Evolutionary conservation across 2,113 vertebrate genomes (phyloP).

Genomic region (Salvelinus sp.): DNA sequence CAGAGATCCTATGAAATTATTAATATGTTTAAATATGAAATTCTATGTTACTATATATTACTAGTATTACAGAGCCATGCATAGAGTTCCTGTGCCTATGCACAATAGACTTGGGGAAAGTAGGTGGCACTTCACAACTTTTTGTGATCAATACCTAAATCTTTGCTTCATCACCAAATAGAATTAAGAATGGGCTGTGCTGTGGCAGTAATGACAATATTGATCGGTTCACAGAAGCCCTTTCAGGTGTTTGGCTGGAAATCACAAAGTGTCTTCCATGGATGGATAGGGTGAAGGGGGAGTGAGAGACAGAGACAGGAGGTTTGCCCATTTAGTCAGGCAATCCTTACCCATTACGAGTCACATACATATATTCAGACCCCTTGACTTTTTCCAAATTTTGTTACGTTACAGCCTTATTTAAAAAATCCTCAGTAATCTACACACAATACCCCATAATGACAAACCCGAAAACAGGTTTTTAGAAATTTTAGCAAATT

Average conservation of each 20-base stretch:
- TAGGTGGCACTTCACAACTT: constrained; percentile 45
- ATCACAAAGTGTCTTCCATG: constrained; percentile 17
- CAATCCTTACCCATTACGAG: neutral
- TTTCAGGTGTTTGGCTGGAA: constrained; percentile 49
- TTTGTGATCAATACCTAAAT: constrained; percentile 63
- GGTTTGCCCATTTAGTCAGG: neutral
- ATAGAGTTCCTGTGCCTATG: neutral
- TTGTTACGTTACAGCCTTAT: no score
- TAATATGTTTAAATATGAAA: no score
- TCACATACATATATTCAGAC: neutral
- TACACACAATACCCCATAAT: no score
- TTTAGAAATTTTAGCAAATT: no score
- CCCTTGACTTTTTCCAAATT: no score
- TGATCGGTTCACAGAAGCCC: constrained; percentile 56
- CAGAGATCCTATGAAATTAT: no score
- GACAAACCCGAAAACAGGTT: no score
- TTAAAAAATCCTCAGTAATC: no score
- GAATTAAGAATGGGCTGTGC: constrained; percentile 65
- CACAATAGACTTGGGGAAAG: neutral
- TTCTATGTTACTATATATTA: no score
- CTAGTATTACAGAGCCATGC: neutral
- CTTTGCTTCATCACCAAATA: constrained; percentile 65
- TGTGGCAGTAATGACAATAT: constrained; percentile 67
- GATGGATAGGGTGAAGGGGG: neutral
- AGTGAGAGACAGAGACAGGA: neutral